These are phyloP conservation scores for Pelochelys cantorii DNA, from an alignment of 2,797 vertebrate species.

Conservation along the genomic window DNA sequence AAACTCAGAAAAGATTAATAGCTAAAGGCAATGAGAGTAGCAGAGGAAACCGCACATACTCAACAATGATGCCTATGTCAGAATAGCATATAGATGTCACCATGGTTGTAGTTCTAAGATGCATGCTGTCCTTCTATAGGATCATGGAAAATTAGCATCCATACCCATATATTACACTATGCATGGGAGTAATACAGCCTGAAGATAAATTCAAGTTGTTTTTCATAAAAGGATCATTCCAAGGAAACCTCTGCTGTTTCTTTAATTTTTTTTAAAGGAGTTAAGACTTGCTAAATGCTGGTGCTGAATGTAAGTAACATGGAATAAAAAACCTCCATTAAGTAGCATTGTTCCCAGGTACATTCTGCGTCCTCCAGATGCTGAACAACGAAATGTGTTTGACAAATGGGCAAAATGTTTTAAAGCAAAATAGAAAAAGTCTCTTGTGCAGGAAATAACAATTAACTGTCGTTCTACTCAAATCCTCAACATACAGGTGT, in stretches of 20 bases:
- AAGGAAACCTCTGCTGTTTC: background rate
- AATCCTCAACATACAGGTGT: background rate
- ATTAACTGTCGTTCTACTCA: background rate
- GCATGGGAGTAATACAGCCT: background rate
- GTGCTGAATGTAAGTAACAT: background rate
- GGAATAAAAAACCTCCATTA: background rate
- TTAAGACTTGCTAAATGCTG: background rate
- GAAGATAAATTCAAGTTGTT: background rate
- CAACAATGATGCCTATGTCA: background rate
- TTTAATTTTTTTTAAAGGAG: background rate
- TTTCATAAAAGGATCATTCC: background rate
- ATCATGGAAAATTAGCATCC: background rate
- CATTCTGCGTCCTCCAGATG: background rate
- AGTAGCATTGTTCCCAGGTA: background rate
- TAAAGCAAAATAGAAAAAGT: background rate
- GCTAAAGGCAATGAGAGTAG: background rate
- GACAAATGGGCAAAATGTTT: background rate
- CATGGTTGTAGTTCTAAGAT: background rate
- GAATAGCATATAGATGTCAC: background rate
- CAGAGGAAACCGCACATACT: background rate
- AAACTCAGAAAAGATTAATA: background rate
- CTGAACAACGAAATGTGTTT: background rate
- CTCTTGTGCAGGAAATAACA: background rate
- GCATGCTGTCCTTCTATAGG: background rate
- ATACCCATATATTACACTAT: background rate